These are phyloP conservation scores for Oophaga sylvatica DNA, from an alignment of 2,797 vertebrate genomes.

Conservation along the genomic window DNA sequence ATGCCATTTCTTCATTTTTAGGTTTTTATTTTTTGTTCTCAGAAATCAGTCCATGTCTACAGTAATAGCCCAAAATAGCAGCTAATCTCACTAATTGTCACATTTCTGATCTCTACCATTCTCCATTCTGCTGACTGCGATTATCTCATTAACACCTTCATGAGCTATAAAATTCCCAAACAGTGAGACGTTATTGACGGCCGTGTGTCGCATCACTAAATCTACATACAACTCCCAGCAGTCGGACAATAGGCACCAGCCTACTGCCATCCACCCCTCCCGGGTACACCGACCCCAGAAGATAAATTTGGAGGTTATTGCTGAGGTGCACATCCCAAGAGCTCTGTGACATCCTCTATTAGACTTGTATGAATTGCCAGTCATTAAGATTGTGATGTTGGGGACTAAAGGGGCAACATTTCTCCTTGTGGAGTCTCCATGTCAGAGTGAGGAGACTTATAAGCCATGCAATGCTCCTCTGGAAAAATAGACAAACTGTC, in stretches of 20 bases:
- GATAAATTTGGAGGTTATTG: constrained; percentile 42
- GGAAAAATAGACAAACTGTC: too few species aligned
- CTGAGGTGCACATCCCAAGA: constrained; percentile 48
- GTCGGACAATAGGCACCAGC: neutral
- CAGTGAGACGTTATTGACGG: neutral
- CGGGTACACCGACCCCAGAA: neutral
- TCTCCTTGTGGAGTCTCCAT: too few species aligned
- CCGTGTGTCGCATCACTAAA: too few species aligned
- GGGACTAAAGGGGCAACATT: too few species aligned
- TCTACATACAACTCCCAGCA: constrained; percentile 7
- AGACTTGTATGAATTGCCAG: neutral
- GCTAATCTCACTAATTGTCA: neutral
- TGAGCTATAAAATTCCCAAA: neutral
- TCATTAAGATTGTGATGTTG: neutral
- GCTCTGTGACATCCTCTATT: neutral
- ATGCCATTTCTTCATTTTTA: neutral
- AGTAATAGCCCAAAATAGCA: neutral
- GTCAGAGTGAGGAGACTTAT: too few species aligned
- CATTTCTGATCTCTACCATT: neutral
- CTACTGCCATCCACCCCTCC: neutral
- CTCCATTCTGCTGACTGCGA: neutral
- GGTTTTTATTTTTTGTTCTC: neutral
- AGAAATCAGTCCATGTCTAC: neutral
- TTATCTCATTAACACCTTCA: constrained; percentile 16
- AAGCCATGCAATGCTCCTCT: too few species aligned